These are phyloP conservation scores for Chrysolina americana DNA, from an alignment of 2,888 invertebrate genomes.

Conservation along the genomic window DNA sequence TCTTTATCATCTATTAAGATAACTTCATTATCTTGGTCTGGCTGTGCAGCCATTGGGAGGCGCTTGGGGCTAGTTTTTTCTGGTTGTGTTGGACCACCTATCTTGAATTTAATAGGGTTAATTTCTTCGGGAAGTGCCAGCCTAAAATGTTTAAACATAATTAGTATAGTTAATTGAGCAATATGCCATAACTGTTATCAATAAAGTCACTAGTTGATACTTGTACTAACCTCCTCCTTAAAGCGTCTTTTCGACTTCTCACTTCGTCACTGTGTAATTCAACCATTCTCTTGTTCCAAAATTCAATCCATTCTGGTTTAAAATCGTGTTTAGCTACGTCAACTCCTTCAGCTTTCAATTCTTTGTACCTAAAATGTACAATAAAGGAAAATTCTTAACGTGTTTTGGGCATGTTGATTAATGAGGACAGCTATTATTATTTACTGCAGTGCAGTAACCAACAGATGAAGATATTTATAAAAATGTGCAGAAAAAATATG, in stretches of 20 bases:
- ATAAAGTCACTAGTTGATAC: neutral
- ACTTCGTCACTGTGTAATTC: conserved; percentile 82
- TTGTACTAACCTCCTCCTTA: conserved; percentile 72
- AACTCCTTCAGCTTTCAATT: conserved; percentile 67
- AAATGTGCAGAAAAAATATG: too few species aligned
- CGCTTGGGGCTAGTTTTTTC: conserved; percentile 45
- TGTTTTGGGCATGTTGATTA: too few species aligned
- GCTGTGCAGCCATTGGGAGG: conserved; percentile 62
- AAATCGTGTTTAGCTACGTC: conserved; percentile 88
- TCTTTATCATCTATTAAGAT: conserved; percentile 66
- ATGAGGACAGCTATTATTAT: too few species aligned
- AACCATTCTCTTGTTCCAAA: conserved; percentile 87
- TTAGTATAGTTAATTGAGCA: too few species aligned
- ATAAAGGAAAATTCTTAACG: conserved; percentile 3
- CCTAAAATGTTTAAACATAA: conserved; percentile 33
- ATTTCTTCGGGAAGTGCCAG: conserved; percentile 65
- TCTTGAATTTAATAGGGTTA: conserved; percentile 66
- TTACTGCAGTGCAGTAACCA: too few species aligned
- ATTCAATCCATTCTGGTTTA: conserved; percentile 90
- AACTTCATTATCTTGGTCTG: conserved; percentile 65
- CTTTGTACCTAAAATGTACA: conserved; percentile 58
- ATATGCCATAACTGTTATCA: too few species aligned
- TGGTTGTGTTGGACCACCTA: conserved; percentile 48
- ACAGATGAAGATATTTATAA: too few species aligned
- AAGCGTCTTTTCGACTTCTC: conserved; percentile 77